Conservation (phyloP, 1,140 invertebrate genomes). For the Coptotermes formosanus region DNA sequence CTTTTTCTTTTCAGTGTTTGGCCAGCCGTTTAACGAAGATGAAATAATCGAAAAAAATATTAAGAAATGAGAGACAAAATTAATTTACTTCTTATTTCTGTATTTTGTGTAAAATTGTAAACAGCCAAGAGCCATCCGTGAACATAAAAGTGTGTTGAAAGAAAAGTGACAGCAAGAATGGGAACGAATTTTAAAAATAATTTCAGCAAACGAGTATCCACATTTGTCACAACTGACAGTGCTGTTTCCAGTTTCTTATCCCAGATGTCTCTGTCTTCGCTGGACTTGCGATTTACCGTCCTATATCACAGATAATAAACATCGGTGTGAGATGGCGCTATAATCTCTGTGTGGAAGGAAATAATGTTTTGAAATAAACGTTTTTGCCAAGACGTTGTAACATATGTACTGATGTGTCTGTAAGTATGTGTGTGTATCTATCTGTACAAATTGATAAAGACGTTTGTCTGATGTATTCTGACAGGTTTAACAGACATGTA, state of each 20-base stretch:
- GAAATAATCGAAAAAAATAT: conserved; percentile 19
- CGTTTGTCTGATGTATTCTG: no score
- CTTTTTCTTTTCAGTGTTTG: conserved; percentile 18
- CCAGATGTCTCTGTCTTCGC: neutral
- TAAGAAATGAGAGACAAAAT: neutral
- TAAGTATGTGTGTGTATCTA: conserved; percentile 7
- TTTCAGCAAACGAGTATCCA: neutral
- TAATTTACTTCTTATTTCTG: neutral
- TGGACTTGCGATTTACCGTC: conserved; percentile 7
- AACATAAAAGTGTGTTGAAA: no score
- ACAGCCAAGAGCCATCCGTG: neutral
- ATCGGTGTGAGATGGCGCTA: neutral
- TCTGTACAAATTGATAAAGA: neutral
- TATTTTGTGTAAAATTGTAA: neutral
- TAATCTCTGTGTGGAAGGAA: neutral
- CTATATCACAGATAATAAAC: neutral
- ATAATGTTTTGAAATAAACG: neutral
- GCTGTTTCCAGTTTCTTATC: neutral
- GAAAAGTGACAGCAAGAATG: no score
- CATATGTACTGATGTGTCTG: conserved; percentile 5
- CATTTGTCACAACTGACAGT: neutral
- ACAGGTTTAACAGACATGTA: no score
- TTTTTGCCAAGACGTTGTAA: neutral
- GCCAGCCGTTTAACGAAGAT: conserved; percentile 27
- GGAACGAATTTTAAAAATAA: neutral